Percentiles rank a stretch among this genome's conserved stretches.
phyloP scores from a whole-genome alignment of 2,113 vertebrate genomes.

The Manacus vitellinus region DNA sequence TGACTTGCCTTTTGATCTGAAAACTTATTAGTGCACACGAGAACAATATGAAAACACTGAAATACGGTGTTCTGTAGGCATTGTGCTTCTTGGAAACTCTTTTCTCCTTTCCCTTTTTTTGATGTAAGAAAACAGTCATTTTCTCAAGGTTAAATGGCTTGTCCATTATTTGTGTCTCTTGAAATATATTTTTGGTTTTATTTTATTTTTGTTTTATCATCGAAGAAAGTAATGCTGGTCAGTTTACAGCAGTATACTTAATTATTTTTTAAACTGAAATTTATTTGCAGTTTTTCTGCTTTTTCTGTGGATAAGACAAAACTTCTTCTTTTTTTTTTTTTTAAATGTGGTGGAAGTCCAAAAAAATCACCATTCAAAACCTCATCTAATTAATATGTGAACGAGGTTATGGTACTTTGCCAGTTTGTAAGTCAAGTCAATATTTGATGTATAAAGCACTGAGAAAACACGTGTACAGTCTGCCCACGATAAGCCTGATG shows the following conservation, averaged over 20 bases:
- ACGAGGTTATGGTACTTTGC: not conserved
- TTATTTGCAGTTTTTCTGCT: not conserved
- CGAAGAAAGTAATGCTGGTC: not conserved
- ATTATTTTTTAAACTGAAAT: not conserved
- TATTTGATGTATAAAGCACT: not conserved
- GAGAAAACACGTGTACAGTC: not conserved
- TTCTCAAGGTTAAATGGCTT: slow-evolving; percentile 9
- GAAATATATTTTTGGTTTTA: not conserved
- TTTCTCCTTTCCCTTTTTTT: not conserved
- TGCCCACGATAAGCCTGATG: rapidly evolving
- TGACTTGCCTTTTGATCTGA: slow-evolving; percentile 43
- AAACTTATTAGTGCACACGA: not conserved
- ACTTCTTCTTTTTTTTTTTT: not conserved
- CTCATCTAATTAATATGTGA: not conserved
- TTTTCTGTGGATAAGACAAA: not conserved
- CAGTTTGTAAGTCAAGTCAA: not conserved
- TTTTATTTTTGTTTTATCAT: not conserved
- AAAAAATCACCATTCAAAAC: not conserved
- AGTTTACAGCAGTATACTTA: not conserved
- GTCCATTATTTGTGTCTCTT: not conserved
- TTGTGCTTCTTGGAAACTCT: not conserved
- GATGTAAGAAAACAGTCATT: not conserved
- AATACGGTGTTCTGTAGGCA: not conserved
- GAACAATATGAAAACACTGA: not conserved
- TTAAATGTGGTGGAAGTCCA: not conserved